Evolutionary conservation across 2,113 vertebrate species (phyloP), one percentile per base, ranked within the genome.

Genomic region (Pachycephala philippinensis): DNA sequence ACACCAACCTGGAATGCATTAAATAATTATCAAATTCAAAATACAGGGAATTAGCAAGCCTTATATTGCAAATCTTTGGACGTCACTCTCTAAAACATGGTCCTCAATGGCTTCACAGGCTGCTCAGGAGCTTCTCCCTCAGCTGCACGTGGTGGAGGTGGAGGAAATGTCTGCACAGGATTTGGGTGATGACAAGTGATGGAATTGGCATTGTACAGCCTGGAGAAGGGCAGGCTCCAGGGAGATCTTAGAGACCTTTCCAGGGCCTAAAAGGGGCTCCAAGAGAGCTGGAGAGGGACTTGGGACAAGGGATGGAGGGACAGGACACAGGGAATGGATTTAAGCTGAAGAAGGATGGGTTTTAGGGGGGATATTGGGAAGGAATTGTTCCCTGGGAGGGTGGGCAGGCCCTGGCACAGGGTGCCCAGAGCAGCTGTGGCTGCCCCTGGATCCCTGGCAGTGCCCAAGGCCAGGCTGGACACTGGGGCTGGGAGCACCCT

Each of bases 361-460:
- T 33, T 33, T 45, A 5, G n/a, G 9, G 22, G 17, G 26, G 31
- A 57, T 27, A 3, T 6, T 27, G 18, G 50, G 35, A 2, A 49
- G 40, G 6, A 57, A 57, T n/a, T 18, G 0, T 11, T n/a, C 13
- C 6, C 28, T 54, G 16, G 1, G 1, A 80, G 26, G 35, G 42
- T 56, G 75, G 30, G 10, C 1, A 63, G 27, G n/a, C 1, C 5
- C 64, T 70, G n/a, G 39, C 10, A 49, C 16, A 35, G 42, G 10
- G 3, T 65, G 17, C 23, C 39, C 74, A 87, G 84, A 70, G 57
- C 8, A 63, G 57, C 57, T 79, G 75, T 0, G 65, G 65, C 85
- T 71, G 75, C 26, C 59, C 75, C 66, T 87, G 72, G 22, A 49
- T 56, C 57, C 57, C 57, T 88, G 76, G 66, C 3, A 33, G 27